Base-by-base conservation (phyloP, 2,888 invertebrate genomes). In the Notodonta dromedarius region DNA sequence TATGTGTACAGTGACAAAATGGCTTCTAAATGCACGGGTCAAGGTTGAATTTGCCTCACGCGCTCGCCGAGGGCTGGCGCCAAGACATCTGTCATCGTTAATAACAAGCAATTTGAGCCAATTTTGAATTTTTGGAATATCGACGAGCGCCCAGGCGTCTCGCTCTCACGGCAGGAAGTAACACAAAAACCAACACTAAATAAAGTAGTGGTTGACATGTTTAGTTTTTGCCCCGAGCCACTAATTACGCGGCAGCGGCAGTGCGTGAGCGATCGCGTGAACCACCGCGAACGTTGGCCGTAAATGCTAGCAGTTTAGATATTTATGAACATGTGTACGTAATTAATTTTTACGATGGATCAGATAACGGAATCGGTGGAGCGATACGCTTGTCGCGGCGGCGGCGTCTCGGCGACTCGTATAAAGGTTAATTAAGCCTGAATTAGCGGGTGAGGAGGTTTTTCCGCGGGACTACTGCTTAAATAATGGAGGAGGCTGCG, bases 21-120 rank as follows among this genome's bases (percentile, higher is more conserved):
- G 58, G 54, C 67, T 81, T 69, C 61, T 84, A 77, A 59, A 2
- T 0, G 11, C 40, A 40, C 12, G n/a, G 0, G 7, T 16, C 76
- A 85, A 74, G 76, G 79, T 75, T 64, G 57, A 51, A 63, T 77
- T 83, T 80, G 32, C 60, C 66, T 63, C 57, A 60, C 46, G 52
- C 14, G 8, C 51, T 14, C 40, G 39, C 8, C 59, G 62, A 75
- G 80, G 84, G 79, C 81, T 86, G 93, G 93, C 93, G 93, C 93
- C 87, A 90, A 87, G 86, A 88, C 93, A 93, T 93, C 92, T 92
- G 92, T 93, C 93, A 92, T 93, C 90, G 90, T 92, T 93, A 91
- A 92, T 90, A 93, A 91, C 87, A 87, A 90, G 91, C 92, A 92
- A 93, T 93, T 92, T 91, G 90, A 91, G 89, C 79, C 90, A 92